Evolutionary conservation across 2,797 vertebrate species (phyloP), one percentile per base, ranked within the genome.

Genomic region (Thamnophis elegans): DNA sequence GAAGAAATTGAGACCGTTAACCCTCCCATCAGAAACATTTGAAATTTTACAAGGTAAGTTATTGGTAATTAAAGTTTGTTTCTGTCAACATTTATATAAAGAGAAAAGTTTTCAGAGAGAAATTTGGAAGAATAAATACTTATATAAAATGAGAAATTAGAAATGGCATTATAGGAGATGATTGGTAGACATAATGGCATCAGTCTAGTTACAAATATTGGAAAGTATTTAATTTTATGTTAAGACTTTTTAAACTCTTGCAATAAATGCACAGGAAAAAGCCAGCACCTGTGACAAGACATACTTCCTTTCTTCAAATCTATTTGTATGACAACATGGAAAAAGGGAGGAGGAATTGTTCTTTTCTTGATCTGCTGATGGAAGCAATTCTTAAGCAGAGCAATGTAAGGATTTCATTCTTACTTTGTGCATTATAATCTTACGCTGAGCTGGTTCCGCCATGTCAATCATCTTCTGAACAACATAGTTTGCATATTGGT

Each of bases 381-480:
- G 42, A 25, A 82, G 42, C 22, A 47, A 82, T 47, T 47, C 78
- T 82, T 25, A 82, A 82, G 42, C 42, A 47, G 42, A 82, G 22
- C 73, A 47, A 82, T 25, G 10, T 25, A 82, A 82, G 22, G 78
- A 82, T 82, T 82, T 82, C 22, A 47, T 82, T 47, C 78, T 68
- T 94, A 99, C 99, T 99, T 99, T 99, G 97, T 99, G 99, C 99
- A 99, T 99, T 96, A 99, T 99, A 97, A 99, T 99, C 97, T 99
- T 99, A 95, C 99, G 98, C 96, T 99, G 99, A 93, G 98, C 99
- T 0, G 99, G 99, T 96, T 99, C 99, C 1, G 99, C 99, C 98
- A 99, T 99, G 95, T 99, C 99, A 12, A 99, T 99, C 99, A 99
- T 99, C 97, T 99, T 99, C 97, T 99, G 99, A 95, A 99, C 99